These are phyloP conservation scores for Andricus curvator DNA, from an alignment of 2,888 invertebrate genomes.

Conservation along the genomic window DNA sequence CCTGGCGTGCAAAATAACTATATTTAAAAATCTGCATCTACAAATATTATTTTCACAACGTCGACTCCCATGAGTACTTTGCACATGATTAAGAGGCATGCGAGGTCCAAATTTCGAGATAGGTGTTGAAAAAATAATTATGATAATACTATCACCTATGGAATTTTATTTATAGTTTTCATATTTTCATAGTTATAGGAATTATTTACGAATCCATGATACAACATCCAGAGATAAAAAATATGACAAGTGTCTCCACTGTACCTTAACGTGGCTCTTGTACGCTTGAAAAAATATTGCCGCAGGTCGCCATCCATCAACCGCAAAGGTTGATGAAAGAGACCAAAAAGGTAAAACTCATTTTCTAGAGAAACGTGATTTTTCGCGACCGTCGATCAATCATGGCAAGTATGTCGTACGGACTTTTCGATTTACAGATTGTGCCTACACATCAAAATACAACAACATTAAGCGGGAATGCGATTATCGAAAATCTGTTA, in stretches of 20 bases:
- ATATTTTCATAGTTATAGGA: not conserved
- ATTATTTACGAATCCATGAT: not conserved
- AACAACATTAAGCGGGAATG: not conserved
- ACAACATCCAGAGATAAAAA: not conserved
- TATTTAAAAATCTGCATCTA: no score
- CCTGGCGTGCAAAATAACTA: no score
- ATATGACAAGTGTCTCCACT: not conserved
- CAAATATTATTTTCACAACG: no score
- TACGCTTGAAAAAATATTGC: not conserved
- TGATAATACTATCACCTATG: not conserved
- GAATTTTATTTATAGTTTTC: not conserved
- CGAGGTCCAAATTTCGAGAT: no score
- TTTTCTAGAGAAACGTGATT: not conserved
- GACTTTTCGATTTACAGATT: not conserved
- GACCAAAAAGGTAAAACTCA: not conserved
- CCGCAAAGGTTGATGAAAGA: not conserved
- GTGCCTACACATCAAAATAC: not conserved
- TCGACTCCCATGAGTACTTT: no score
- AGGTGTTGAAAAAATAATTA: no score
- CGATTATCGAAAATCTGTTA: not conserved
- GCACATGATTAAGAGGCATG: no score
- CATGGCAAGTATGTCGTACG: not conserved
- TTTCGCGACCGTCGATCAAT: not conserved
- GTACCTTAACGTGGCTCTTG: not conserved
- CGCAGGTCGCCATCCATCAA: not conserved